Conservation (phyloP, 2,113 vertebrate species). For the Vicugna pacos region DNA sequence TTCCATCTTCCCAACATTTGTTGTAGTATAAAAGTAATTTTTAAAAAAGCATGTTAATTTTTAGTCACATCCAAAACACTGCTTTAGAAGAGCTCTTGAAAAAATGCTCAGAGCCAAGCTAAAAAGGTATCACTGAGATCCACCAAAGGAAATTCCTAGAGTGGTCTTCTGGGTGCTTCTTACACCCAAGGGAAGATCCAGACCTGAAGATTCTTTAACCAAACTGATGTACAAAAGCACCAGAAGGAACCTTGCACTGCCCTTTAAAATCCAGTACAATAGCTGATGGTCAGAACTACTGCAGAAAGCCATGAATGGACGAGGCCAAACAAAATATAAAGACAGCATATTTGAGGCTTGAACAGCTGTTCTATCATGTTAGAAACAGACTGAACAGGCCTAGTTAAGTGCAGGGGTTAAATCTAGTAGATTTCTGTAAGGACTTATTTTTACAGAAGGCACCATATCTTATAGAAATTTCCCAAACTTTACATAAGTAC, state of each 20-base stretch:
- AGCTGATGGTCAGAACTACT: not conserved
- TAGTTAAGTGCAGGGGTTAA: not conserved
- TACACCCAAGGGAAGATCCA: not conserved
- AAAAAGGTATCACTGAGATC: not conserved
- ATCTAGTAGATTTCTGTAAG: not conserved
- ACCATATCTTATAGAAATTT: not conserved
- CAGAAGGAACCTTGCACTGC: not conserved
- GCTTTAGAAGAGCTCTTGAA: not conserved
- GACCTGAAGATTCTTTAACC: not conserved
- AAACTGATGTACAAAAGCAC: not conserved
- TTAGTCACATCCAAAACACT: not conserved
- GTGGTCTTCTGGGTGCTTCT: not conserved
- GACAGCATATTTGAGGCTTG: not conserved
- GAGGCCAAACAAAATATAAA: not conserved
- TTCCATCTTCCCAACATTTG: not conserved
- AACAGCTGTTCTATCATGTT: not conserved
- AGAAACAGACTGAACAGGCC: fast-evolving
- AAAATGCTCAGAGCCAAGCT: not conserved
- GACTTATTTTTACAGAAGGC: slow-evolving; percentile 48
- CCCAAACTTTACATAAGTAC: not conserved
- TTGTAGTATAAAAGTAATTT: not conserved
- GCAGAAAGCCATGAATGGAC: not conserved
- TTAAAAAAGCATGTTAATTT: not conserved
- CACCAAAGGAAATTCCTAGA: not conserved
- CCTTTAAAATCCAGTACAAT: not conserved